A percentile compares a stretch with the other conserved stretches of the same genome.
phyloP scores from a whole-genome alignment of 2,888 invertebrate genomes.

The Peribatodes rhomboidaria region DNA sequence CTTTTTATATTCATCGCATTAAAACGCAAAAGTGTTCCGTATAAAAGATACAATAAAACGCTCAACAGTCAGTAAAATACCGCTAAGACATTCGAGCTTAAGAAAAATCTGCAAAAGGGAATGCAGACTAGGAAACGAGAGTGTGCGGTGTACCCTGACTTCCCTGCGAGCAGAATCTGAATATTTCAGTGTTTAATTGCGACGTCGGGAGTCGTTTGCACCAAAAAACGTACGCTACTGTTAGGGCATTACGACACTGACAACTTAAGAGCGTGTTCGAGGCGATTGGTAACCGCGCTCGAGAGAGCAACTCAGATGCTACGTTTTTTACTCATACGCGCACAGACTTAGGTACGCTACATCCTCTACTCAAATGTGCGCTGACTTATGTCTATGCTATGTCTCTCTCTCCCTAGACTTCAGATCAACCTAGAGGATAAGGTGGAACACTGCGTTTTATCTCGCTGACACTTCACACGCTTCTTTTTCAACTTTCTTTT shows the following conservation, averaged over 20 bases:
- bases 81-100: conserved; percentile 33
- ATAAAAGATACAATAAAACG: conserved; percentile 12
- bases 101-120: conserved; percentile 45
- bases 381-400: too few species aligned
- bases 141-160: conserved; percentile 32
- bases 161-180: conserved; percentile 52
- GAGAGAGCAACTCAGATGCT: neutral
- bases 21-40: conserved; percentile 23
- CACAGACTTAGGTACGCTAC: too few species aligned
- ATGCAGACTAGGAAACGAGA: conserved; percentile 38
- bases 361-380: too few species aligned
- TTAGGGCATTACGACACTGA: conserved; percentile 30
- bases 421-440: too few species aligned
- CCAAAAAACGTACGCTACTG: conserved; percentile 42
- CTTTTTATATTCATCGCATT: neutral
- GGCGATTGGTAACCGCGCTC: neutral
- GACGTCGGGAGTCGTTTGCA: conserved; percentile 47
- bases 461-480: too few species aligned
- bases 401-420: too few species aligned
- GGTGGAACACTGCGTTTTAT: too few species aligned
- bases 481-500: too few species aligned
- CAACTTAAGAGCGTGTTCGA: neutral
- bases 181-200: conserved; percentile 74
- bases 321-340: neutral
- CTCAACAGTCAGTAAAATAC: conserved; percentile 22